Evolutionary conservation across 1,140 invertebrate species (phyloP).

Genomic region (Drosophila sproati): DNA sequence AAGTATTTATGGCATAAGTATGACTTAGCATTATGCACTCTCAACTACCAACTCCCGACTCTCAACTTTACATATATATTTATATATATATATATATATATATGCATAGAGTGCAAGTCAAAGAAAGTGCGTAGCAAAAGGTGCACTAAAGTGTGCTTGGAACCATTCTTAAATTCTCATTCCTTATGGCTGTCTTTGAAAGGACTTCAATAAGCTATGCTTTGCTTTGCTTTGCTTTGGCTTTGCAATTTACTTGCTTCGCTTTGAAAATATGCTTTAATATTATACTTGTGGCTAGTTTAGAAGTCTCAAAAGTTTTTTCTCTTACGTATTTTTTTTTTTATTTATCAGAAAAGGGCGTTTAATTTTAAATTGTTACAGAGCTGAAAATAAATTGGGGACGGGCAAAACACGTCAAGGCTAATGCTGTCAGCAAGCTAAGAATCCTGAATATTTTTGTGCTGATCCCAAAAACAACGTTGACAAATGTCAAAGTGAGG

Average conservation of each 20-base stretch:
- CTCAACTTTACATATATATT: background rate
- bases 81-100: background rate
- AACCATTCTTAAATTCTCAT: background rate
- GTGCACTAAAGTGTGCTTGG: conserved; percentile 45
- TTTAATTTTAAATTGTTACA: background rate
- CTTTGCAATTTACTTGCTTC: background rate
- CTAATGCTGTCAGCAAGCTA: conserved; percentile 19
- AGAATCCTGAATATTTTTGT: background rate
- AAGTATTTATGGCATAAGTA: conserved; percentile 61
- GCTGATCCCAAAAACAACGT: conserved; percentile 19
- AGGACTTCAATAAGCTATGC: conserved; percentile 2
- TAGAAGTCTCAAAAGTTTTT: too few species aligned
- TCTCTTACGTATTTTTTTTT: too few species aligned
- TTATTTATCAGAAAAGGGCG: too few species aligned
- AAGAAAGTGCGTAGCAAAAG: conserved; percentile 64
- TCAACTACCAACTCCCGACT: conserved; percentile 32
- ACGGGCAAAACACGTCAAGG: background rate
- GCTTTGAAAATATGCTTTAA: too few species aligned
- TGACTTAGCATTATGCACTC: conserved; percentile 73
- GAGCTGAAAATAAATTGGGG: background rate
- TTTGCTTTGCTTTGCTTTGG: background rate
- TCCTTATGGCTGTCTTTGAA: background rate
- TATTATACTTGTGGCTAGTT: too few species aligned
- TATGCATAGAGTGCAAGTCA: conserved; percentile 33
- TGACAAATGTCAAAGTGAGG: conserved; percentile 37